A percentile compares a stretch with the other conserved stretches of the same genome.
Evolutionary conservation across 2,888 invertebrate genomes (phyloP).

Genomic region (Lissonota sp.): DNA sequence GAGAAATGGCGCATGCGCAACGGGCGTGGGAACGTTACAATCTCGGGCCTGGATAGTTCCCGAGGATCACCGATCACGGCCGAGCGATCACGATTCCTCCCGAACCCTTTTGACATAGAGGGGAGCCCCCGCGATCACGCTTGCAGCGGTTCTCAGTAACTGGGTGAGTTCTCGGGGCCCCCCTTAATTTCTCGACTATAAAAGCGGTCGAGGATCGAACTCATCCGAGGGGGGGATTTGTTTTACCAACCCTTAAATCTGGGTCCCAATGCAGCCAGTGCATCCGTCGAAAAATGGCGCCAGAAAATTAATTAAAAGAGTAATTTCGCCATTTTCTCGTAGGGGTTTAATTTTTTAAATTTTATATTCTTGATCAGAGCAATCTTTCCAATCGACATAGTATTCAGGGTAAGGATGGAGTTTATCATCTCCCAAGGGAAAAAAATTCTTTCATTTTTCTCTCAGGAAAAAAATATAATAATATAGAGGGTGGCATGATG

Average conservation of each 20-base stretch:
- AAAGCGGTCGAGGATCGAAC: background rate
- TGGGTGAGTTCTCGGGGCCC: constrained; percentile 46
- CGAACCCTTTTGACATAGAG: constrained; percentile 71
- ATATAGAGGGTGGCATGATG: constrained; percentile 11
- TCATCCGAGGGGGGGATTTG: background rate
- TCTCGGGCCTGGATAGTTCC: constrained; percentile 65
- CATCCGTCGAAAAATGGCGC: background rate
- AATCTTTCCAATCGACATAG: no score
- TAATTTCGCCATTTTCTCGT: no score
- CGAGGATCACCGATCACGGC: constrained; percentile 75
- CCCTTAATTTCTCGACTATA: background rate
- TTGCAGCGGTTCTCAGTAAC: constrained; percentile 79
- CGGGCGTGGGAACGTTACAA: constrained; percentile 81
- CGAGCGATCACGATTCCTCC: constrained; percentile 69
- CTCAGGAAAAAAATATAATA: constrained; percentile 15
- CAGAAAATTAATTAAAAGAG: no score
- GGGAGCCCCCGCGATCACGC: constrained; percentile 47
- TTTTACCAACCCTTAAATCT: background rate
- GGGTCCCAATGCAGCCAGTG: constrained; percentile 6
- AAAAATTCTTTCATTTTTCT: constrained; percentile 16
- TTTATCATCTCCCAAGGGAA: background rate
- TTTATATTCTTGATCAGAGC: no score
- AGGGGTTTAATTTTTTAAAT: no score
- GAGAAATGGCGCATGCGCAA: constrained; percentile 77
- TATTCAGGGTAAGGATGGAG: no score